Percentiles rank a stretch among this genome's conserved stretches.
phyloP scores from a whole-genome alignment of 2,888 invertebrate species.

The Euplagia quadripunctaria region DNA sequence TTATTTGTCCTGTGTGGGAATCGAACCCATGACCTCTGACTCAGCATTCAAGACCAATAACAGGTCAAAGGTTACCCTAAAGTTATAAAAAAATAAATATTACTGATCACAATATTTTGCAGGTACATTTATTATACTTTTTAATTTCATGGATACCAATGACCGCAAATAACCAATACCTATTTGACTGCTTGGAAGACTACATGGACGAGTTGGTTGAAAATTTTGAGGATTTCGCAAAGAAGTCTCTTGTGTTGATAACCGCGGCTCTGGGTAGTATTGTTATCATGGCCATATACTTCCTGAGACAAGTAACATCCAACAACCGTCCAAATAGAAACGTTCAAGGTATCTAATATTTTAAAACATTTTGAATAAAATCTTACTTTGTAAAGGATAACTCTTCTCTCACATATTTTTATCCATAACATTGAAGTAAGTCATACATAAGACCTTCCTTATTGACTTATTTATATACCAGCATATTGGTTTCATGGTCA shows the following conservation, averaged over 20 bases:
- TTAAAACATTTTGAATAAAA: neutral
- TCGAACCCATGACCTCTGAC: too few species aligned
- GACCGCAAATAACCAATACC: slow-evolving; percentile 55
- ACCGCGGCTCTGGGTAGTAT: slow-evolving; percentile 62
- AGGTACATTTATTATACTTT: slow-evolving; percentile 81
- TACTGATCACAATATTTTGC: slow-evolving; percentile 44
- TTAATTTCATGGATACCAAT: slow-evolving; percentile 63
- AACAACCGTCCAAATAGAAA: neutral
- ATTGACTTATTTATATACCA: too few species aligned
- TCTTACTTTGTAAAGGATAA: neutral
- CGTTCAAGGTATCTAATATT: slow-evolving; percentile 9
- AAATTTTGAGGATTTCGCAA: slow-evolving; percentile 69
- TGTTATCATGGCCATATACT: slow-evolving; percentile 60
- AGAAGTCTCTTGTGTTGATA: slow-evolving; percentile 67
- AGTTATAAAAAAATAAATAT: neutral
- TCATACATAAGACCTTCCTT: too few species aligned
- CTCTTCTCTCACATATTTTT: too few species aligned
- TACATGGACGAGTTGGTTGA: slow-evolving; percentile 70
- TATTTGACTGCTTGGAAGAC: slow-evolving; percentile 60
- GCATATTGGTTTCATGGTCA: too few species aligned
- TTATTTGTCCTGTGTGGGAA: too few species aligned
- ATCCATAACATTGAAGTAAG: too few species aligned
- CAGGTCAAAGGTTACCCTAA: too few species aligned
- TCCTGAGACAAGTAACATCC: slow-evolving; percentile 50
- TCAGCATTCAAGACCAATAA: too few species aligned